phyloP scores from a whole-genome alignment of 2,113 vertebrate species.

The Upupa epops region DNA sequence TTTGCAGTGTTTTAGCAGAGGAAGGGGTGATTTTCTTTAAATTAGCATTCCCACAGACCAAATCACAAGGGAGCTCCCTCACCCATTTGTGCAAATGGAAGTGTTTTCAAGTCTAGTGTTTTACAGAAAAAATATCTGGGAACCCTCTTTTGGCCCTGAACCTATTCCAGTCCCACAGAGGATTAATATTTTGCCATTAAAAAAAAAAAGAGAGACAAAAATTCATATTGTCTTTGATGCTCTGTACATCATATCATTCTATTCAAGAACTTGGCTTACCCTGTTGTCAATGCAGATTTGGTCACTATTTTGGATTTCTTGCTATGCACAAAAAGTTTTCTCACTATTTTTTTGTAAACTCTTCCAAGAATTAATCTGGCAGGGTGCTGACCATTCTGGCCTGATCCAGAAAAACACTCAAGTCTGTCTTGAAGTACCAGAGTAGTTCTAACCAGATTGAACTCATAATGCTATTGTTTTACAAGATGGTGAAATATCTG shows the following conservation, averaged over 20 bases:
- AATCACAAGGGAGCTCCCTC: background rate
- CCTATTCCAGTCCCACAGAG: background rate
- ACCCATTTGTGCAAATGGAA: background rate
- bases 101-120: background rate
- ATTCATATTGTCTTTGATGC: background rate
- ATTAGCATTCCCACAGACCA: background rate
- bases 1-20: background rate
- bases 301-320: conserved; percentile 58
- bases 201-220: background rate
- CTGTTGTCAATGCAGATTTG: background rate
- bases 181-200: background rate
- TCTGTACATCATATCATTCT: conserved; percentile 15
- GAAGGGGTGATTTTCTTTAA: background rate
- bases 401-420: conserved; percentile 66
- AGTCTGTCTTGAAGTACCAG: conserved; percentile 45
- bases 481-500: conserved; percentile 71
- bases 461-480: conserved; percentile 66
- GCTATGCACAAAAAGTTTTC: conserved; percentile 43
- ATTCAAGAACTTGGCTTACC: conserved; percentile 32
- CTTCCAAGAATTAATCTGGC: conserved; percentile 62
- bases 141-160: background rate
- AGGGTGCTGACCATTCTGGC: conserved; percentile 52
- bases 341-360: background rate
- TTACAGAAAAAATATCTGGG: background rate
- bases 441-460: conserved; percentile 66